These are phyloP conservation scores for Tenthredo amoena DNA, from an alignment of 2,888 invertebrate species.

Conservation along the genomic window DNA sequence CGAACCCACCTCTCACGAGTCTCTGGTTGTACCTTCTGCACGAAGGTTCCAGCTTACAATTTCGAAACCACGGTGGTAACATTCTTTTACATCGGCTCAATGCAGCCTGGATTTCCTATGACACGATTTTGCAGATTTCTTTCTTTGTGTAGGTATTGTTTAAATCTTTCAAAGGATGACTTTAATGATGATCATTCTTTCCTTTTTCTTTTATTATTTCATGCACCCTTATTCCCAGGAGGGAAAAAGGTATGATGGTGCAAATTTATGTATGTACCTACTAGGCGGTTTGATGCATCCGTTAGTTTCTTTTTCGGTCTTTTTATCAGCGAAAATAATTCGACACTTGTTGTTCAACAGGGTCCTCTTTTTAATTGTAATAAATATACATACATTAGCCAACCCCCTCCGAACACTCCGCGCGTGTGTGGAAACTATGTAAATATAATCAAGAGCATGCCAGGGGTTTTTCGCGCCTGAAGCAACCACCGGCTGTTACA, in stretches of 20 bases:
- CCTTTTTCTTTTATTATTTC: background rate
- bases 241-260: background rate
- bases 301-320: background rate
- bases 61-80: background rate
- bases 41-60: conserved; percentile 15
- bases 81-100: background rate
- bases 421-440: background rate
- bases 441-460: conserved; percentile 2
- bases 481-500: background rate
- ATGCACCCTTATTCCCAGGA: background rate
- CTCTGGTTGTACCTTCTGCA: conserved; percentile 21
- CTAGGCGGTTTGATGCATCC: background rate
- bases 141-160: no score
- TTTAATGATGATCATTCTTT: background rate
- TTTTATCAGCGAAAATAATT: background rate
- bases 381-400: background rate
- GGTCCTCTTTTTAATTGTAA: conserved; percentile 2
- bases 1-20: conserved; percentile 46
- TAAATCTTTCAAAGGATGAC: no score
- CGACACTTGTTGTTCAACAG: background rate
- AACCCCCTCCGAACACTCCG: background rate
- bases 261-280: background rate
- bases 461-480: background rate
- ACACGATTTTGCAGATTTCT: no score
- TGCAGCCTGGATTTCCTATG: background rate